A percentile compares a stretch with the other conserved stretches of the same genome.
Evolutionary conservation across 2,113 vertebrate species (phyloP).

Genomic region (Solea senegalensis): DNA sequence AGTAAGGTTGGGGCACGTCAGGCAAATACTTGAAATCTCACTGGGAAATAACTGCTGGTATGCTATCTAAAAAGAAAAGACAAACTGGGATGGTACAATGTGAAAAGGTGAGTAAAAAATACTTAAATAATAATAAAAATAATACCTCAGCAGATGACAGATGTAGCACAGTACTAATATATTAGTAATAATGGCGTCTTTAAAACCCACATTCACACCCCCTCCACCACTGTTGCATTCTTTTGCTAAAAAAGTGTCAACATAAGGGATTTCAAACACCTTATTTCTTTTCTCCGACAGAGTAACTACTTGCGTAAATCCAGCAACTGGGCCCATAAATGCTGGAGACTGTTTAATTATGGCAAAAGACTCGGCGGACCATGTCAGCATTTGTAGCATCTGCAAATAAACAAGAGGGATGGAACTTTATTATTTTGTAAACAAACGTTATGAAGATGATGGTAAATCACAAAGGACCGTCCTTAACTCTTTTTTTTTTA

Average conservation of each 20-base stretch:
- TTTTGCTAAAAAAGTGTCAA: slow-evolving; percentile 5
- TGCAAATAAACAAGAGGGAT: neutral
- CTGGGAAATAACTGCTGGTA: too few relatives aligned
- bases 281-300: slow-evolving; percentile 12
- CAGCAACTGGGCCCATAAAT: slow-evolving; percentile 24
- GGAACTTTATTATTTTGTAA: neutral
- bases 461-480: neutral
- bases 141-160: too few relatives aligned
- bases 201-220: neutral
- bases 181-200: slow-evolving; percentile 7
- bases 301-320: slow-evolving; percentile 27
- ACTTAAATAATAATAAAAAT: too few relatives aligned
- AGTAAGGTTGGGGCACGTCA: too few relatives aligned
- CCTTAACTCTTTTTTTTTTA: neutral
- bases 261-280: slow-evolving; percentile 22
- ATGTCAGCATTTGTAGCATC: neutral
- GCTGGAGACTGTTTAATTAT: slow-evolving; percentile 24
- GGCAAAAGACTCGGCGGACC: slow-evolving; percentile 7
- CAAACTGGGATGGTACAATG: too few relatives aligned
- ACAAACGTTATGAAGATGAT: neutral
- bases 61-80: too few relatives aligned
- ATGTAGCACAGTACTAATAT: too few relatives aligned
- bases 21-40: too few relatives aligned
- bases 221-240: neutral
- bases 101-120: too few relatives aligned